Percentiles rank a stretch among this genome's conserved stretches.
These are phyloP conservation scores for Tolmerus cingulatus DNA, from an alignment of 2,888 invertebrate species.

Conservation along the genomic window DNA sequence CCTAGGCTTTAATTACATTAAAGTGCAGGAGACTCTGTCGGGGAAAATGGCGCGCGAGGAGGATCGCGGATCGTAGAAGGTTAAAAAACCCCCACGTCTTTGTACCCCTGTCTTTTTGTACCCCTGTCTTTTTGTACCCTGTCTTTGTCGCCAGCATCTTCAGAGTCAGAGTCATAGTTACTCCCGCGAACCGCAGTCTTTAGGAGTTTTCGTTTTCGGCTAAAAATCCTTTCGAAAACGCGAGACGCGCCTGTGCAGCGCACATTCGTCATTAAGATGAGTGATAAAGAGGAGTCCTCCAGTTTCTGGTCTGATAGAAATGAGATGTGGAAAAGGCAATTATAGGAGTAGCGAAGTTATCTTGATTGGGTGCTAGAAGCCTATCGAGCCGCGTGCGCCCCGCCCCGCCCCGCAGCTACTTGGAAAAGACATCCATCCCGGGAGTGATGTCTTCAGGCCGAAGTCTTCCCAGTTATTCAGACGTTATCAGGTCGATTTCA, in stretches of 20 bases:
- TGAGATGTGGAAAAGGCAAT: constrained; percentile 23
- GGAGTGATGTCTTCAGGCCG: constrained; percentile 30
- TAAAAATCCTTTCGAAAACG: background rate
- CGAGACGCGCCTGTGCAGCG: background rate
- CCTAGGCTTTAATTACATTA: constrained; percentile 34
- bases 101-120: background rate
- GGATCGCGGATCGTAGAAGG: background rate
- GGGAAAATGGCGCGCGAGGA: background rate
- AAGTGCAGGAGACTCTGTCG: constrained; percentile 20
- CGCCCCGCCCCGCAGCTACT: background rate
- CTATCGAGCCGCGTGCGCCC: background rate
- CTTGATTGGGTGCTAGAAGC: constrained; percentile 2
- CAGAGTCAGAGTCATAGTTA: background rate
- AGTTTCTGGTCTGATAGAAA: constrained; percentile 18
- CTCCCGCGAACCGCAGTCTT: background rate
- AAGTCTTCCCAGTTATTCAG: constrained; percentile 38
- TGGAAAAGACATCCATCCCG: background rate
- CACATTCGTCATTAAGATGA: constrained; percentile 35
- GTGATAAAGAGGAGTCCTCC: constrained; percentile 15
- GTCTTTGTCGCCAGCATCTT: background rate
- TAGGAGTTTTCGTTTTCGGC: background rate
- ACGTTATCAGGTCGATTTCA: constrained; percentile 44
- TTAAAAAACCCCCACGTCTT: background rate
- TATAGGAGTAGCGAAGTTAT: constrained; percentile 21
- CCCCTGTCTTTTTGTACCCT: background rate